Percentiles rank a stretch among this genome's conserved stretches.
phyloP scores from a whole-genome alignment of 2,888 invertebrate species.

The Drosophila mercatorum region DNA sequence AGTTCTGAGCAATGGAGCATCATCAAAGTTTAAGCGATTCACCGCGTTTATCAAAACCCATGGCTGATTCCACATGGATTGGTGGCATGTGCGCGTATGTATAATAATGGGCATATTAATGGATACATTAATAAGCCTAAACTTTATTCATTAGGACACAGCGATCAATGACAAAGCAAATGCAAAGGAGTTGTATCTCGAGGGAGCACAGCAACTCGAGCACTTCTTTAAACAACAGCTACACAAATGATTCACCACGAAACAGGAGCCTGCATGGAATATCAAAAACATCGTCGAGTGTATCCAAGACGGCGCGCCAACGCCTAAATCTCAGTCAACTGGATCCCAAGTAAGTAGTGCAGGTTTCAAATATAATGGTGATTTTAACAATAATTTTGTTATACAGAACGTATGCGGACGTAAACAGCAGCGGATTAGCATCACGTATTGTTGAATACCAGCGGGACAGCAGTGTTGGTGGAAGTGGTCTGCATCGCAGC shows the following conservation, averaged over 20 bases:
- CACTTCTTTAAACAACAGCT: constrained; percentile 23
- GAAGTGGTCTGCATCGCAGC: constrained; percentile 80
- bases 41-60: constrained; percentile 73
- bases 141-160: constrained; percentile 10
- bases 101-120: constrained; percentile 1
- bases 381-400: background rate
- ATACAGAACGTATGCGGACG: constrained; percentile 84
- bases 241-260: constrained; percentile 19
- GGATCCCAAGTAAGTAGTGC: constrained; percentile 78
- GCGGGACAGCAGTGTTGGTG: constrained; percentile 79
- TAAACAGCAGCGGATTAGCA: constrained; percentile 86
- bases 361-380: background rate
- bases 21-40: constrained; percentile 76
- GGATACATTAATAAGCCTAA: background rate
- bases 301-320: constrained; percentile 50
- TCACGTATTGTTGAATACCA: constrained; percentile 86
- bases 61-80: constrained; percentile 83
- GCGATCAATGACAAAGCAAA: constrained; percentile 50
- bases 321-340: constrained; percentile 70
- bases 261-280: constrained; percentile 35
- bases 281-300: constrained; percentile 25
- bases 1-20: constrained; percentile 58
- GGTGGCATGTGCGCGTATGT: constrained; percentile 71
- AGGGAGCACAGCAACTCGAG: constrained; percentile 61
- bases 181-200: constrained; percentile 46